phyloP scores from a whole-genome alignment of 2,888 invertebrate genomes.

The Drosophila sordidula region DNA sequence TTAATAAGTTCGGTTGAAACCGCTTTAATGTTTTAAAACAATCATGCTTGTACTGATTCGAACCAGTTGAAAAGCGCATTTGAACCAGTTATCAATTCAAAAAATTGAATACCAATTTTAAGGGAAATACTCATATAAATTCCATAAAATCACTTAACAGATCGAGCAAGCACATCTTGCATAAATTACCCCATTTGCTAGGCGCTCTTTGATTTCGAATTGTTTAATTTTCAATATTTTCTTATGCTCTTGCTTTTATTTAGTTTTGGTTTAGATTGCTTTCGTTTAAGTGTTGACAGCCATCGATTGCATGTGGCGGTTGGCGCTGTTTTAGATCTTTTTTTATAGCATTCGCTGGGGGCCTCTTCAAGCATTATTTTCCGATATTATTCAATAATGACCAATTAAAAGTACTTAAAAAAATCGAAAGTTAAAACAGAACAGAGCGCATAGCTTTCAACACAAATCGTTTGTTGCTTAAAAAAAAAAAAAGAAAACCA shows the following conservation, averaged over 20 bases:
- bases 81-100: slow-evolving; percentile 1
- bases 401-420: slow-evolving; percentile 67
- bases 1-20: background rate
- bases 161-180: slow-evolving; percentile 26
- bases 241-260: slow-evolving; percentile 32
- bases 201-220: slow-evolving; percentile 23
- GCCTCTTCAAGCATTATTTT: slow-evolving; percentile 54
- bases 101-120: slow-evolving; percentile 3
- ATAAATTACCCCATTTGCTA: slow-evolving; percentile 31
- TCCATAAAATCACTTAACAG: slow-evolving; percentile 37
- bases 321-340: slow-evolving; percentile 51
- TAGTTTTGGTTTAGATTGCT: slow-evolving; percentile 25
- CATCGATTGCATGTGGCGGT: slow-evolving; percentile 61
- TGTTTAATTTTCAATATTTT: slow-evolving; percentile 48
- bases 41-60: background rate
- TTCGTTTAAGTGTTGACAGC: slow-evolving; percentile 66
- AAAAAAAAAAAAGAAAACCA: slow-evolving; percentile 41
- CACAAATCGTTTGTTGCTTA: slow-evolving; percentile 50
- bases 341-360: slow-evolving; percentile 55
- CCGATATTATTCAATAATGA: slow-evolving; percentile 57
- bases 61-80: slow-evolving; percentile 7
- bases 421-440: slow-evolving; percentile 64
- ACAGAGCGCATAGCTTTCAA: slow-evolving; percentile 71
- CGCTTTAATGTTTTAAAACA: background rate
- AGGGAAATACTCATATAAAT: slow-evolving; percentile 29